Percentiles rank a stretch among this genome's conserved stretches.
phyloP scores from a whole-genome alignment of 1,140 invertebrate species.

The Caenorhabditis remanei region DNA sequence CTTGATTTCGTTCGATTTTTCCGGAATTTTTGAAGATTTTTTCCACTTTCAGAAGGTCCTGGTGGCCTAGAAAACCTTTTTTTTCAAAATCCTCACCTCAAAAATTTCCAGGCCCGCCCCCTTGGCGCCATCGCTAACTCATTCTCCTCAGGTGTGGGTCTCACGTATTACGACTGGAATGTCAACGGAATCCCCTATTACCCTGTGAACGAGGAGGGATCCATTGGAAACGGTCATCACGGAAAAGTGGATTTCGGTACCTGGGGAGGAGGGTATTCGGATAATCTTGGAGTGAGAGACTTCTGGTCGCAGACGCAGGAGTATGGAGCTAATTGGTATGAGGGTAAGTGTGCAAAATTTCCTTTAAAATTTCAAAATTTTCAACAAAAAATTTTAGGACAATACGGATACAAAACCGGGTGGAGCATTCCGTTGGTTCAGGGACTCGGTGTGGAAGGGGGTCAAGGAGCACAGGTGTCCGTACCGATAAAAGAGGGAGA shows the following conservation, averaged over 20 bases:
- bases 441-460: slow-evolving; percentile 67
- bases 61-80: too few relatives aligned
- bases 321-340: slow-evolving; percentile 70
- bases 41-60: too few relatives aligned
- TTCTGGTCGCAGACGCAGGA: slow-evolving; percentile 68
- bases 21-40: too few relatives aligned
- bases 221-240: slow-evolving; percentile 67
- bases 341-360: slow-evolving; percentile 17
- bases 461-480: slow-evolving; percentile 64
- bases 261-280: slow-evolving; percentile 70
- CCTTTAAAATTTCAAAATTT: not conserved
- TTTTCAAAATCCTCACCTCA: too few relatives aligned
- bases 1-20: too few relatives aligned
- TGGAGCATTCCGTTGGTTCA: slow-evolving; percentile 70
- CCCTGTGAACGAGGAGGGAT: slow-evolving; percentile 69
- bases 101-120: slow-evolving; percentile 44
- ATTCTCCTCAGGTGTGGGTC: slow-evolving; percentile 66
- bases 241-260: slow-evolving; percentile 70
- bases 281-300: slow-evolving; percentile 69
- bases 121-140: slow-evolving; percentile 70
- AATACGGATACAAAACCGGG: slow-evolving; percentile 69
- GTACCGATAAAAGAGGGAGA: slow-evolving; percentile 70
- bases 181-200: slow-evolving; percentile 71
- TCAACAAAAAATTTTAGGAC: too few relatives aligned
- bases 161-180: slow-evolving; percentile 67